Evolutionary conservation across 1,140 invertebrate genomes (phyloP).

Genomic region (Batillaria attramentaria): DNA sequence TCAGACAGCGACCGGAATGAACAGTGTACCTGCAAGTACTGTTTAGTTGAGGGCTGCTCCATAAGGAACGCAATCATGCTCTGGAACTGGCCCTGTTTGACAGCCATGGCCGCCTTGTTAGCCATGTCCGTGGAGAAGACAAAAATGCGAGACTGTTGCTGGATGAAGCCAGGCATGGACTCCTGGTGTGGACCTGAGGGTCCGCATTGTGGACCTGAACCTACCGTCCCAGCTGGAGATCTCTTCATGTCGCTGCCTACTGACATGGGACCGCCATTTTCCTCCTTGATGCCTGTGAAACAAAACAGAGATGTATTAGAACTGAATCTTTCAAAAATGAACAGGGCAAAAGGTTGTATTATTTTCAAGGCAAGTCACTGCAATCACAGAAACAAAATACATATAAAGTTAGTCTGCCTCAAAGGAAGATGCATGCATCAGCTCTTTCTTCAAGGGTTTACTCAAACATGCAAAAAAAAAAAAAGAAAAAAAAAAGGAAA

Average conservation of each 20-base stretch:
- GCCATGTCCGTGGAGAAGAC: slow-evolving; percentile 95
- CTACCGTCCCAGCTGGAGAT: slow-evolving; percentile 23
- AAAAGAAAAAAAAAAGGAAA: not conserved
- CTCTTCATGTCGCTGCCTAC: slow-evolving; percentile 40
- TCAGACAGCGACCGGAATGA: not conserved
- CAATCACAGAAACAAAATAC: not conserved
- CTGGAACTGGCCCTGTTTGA: slow-evolving; percentile 88
- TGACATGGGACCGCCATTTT: slow-evolving; percentile 40
- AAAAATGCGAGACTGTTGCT: slow-evolving; percentile 98
- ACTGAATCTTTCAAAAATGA: not conserved
- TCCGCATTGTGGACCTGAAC: slow-evolving; percentile 21
- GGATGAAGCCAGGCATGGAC: slow-evolving; percentile 72
- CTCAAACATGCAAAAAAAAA: not conserved
- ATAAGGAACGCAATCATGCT: slow-evolving; percentile 96
- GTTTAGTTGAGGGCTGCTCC: slow-evolving; percentile 92
- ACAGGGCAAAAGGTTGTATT: not conserved
- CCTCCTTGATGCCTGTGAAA: slow-evolving; percentile 17
- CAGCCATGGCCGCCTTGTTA: slow-evolving; percentile 94
- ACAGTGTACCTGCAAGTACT: slow-evolving; percentile 93
- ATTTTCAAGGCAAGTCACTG: not conserved
- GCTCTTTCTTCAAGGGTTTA: not conserved
- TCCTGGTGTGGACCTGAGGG: slow-evolving; percentile 31
- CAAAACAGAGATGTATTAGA: not conserved
- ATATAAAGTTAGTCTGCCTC: not conserved
- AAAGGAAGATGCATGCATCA: not conserved